phyloP scores from a whole-genome alignment of 92 coral and sea anemone genomes.

The Palythoa caribaeorum region DNA sequence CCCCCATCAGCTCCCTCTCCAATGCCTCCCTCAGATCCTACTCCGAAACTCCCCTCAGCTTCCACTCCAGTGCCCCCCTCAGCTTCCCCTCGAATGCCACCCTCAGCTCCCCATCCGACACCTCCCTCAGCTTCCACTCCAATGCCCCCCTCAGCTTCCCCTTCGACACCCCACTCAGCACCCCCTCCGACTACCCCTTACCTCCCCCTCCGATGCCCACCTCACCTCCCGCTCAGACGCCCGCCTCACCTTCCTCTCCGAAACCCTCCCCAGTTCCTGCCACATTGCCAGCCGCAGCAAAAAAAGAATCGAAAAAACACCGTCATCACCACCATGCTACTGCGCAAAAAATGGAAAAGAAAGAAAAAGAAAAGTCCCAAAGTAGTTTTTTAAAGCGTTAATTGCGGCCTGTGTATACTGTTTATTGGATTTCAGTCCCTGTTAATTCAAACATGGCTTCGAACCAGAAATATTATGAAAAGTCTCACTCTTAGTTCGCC shows the following conservation, averaged over 20 bases:
- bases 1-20: not conserved
- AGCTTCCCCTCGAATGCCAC: not conserved
- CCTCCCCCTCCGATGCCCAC: constrained; percentile 13
- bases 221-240: not conserved
- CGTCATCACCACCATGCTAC: not conserved
- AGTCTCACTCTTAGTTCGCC: no score
- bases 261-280: no score
- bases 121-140: not conserved
- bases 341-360: not conserved
- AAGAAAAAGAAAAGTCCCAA: not conserved
- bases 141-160: not conserved
- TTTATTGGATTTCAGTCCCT: no score
- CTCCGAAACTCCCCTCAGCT: not conserved
- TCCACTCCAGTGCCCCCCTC: not conserved
- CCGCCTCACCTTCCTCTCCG: no score
- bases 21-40: not conserved
- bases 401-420: no score
- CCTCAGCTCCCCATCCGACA: not conserved
- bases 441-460: no score
- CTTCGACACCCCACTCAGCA: not conserved
- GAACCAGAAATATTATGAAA: no score
- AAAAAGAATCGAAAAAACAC: not conserved
- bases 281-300: not conserved
- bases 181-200: not conserved
- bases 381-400: no score